These are phyloP conservation scores for Enteromius trimaculatus DNA, from an alignment of 2,797 vertebrate species.

Conservation along the genomic window DNA sequence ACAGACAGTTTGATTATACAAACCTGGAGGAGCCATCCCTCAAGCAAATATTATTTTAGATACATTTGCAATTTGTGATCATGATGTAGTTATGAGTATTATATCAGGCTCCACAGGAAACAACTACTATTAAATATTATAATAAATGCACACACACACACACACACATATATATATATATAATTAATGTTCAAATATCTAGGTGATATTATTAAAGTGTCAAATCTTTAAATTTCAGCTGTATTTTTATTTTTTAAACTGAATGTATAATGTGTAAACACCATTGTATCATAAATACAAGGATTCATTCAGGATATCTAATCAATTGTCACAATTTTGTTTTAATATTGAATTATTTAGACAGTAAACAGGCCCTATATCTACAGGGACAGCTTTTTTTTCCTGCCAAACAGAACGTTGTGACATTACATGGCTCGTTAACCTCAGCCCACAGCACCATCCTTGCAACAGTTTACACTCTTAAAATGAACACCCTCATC, in stretches of 20 bases:
- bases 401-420: constrained; percentile 54
- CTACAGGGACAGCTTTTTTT: constrained; percentile 12
- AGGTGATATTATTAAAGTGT: background rate
- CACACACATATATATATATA: too few species aligned
- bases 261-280: too few species aligned
- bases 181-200: background rate
- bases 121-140: too few species aligned
- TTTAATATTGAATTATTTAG: constrained; percentile 2
- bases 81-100: background rate
- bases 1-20: background rate
- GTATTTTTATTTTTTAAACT: background rate
- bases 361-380: background rate
- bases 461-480: background rate
- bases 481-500: constrained; percentile 2
- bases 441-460: constrained; percentile 50
- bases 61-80: background rate
- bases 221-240: background rate
- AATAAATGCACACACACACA: too few species aligned
- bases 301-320: background rate
- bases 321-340: background rate
- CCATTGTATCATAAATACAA: background rate
- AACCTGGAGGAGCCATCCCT: background rate
- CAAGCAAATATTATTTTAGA: background rate
- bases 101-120: background rate
- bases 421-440: constrained; percentile 51